phyloP scores from a whole-genome alignment of 2,113 vertebrate genomes.

The Scytalopus superciliaris region DNA sequence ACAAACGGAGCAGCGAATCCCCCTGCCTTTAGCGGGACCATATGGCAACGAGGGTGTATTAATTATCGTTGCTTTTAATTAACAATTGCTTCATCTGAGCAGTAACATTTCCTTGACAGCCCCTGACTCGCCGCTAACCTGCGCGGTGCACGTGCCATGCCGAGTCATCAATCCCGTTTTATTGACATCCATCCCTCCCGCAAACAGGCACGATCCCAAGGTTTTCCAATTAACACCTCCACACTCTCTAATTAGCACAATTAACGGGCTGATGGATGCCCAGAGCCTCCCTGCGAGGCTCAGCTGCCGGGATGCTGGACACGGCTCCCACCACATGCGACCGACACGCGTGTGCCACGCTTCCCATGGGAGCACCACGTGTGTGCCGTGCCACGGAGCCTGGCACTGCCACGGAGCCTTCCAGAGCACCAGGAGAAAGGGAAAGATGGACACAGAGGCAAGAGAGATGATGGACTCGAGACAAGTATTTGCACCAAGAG shows the following conservation, averaged over 20 bases:
- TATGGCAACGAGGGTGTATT: constrained; percentile 70
- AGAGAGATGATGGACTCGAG: accelerated
- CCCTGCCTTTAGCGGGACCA: constrained; percentile 66
- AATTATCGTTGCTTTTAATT: constrained; percentile 80
- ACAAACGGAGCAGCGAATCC: constrained; percentile 14
- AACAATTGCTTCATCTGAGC: constrained; percentile 75
- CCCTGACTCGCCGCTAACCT: constrained; percentile 59
- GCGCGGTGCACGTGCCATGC: constrained; percentile 21
- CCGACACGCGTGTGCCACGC: neutral
- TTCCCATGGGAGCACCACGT: accelerated
- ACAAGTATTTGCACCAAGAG: neutral
- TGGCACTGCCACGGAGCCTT: neutral
- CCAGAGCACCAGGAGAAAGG: accelerated
- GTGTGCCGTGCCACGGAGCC: neutral
- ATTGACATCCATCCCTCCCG: constrained; percentile 70
- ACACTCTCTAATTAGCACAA: constrained; percentile 89
- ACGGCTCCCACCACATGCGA: neutral
- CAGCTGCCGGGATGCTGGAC: neutral
- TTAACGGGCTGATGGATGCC: constrained; percentile 88
- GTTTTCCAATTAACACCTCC: constrained; percentile 92
- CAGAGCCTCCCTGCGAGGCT: constrained; percentile 74
- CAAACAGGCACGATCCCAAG: constrained; percentile 70
- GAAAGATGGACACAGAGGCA: accelerated
- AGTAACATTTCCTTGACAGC: constrained; percentile 71
- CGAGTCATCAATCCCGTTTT: constrained; percentile 77